Base-by-base conservation (phyloP, 2,888 invertebrate species). In the Maniola hyperantus region DNA sequence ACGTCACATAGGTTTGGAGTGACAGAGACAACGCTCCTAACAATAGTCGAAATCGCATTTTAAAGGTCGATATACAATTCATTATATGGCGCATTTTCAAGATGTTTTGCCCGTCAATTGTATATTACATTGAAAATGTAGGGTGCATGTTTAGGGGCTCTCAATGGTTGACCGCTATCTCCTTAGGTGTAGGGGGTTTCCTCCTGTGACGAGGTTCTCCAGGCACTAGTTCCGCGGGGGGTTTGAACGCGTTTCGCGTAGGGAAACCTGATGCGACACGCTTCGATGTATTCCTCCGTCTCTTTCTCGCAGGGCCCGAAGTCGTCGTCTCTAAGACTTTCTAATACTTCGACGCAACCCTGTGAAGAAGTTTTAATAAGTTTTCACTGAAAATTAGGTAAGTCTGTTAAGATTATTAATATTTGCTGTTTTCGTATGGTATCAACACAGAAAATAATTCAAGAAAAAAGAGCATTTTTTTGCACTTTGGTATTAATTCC, bases 311-410 rank as follows among this genome's bases (percentile, higher is more conserved):
- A 95, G 33, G 93, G 87, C 0, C 98, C 98, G 83, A 98, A 96
- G 76, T 96, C 96, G 63, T 97, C 97, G 73, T 94, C 94, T 74
- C 94, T 93, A 78, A 98, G 93, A 72, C 96, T 95, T 73, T 96
- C 95, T 76, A 97, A 92, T 67, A 97, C 95, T 76, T 96, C 95
- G 73, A 95, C 95, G 90, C 97, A 98, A 79, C 94, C 96, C 96
- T 97, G 91, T n/a, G 93, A 74, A 59, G 48, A 18, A 26, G 26
- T 26, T 26, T 26, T 26, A 26, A 26, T 2, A 26, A 26, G 26
- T 26, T 26, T n/a, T 26, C 26, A 26, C 4, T 26, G 26, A 2
- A 26, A 26, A 26, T 26, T 1, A 26, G 26, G 26, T 26, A 26
- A 26, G 4, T 26, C 26, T 26, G 26, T 26, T n/a, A 26, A 26